Evolutionary conservation across 1,140 invertebrate species (phyloP), one percentile per base, ranked within the genome.

Genomic region (Aphaenogaster floridana): DNA sequence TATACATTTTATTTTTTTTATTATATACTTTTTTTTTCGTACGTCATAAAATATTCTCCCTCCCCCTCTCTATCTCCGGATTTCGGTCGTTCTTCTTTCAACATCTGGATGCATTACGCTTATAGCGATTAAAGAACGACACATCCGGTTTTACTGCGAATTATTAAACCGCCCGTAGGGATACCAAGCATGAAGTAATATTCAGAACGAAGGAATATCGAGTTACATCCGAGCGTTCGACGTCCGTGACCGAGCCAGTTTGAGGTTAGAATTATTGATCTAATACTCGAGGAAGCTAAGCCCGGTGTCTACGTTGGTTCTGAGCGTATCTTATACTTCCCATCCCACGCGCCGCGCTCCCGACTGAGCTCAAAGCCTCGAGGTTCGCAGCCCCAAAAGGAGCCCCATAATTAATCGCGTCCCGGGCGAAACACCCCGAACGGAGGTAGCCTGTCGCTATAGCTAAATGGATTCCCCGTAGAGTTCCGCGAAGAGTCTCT

Each of bases 241-340:
- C 86, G 89, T 89, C 89, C 74, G 74, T 84, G 77, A 79, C 87
- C 78, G 88, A 92, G 88, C 90, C 86, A 93, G 92, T 94, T 93
- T 93, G 92, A 94, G 93, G 93, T 94, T 94, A 94, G 93, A 95
- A 95, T 95, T 95, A 95, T 95, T 95, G 95, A 95, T 95, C 94
- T 95, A 95, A 95, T 95, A 95, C 95, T 94, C 93, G 92, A 93
- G 93, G 91, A 94, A 94, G 92, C 93, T 95, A 93, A 94, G 93
- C 94, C 86, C 89, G 92, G 93, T 94, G 92, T 94, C 93, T 94
- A 93, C 92, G 92, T 92, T 87, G 90, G 91, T 89, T 90, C 89
- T 92, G 92, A 92, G 92, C 92, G 93, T 95, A 94, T 94, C 94
- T 95, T 95, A 94, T 94, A 94, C 74, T 81, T 89, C 91, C 89